phyloP scores from a whole-genome alignment of 2,113 vertebrate genomes.

The Pipra filicauda region DNA sequence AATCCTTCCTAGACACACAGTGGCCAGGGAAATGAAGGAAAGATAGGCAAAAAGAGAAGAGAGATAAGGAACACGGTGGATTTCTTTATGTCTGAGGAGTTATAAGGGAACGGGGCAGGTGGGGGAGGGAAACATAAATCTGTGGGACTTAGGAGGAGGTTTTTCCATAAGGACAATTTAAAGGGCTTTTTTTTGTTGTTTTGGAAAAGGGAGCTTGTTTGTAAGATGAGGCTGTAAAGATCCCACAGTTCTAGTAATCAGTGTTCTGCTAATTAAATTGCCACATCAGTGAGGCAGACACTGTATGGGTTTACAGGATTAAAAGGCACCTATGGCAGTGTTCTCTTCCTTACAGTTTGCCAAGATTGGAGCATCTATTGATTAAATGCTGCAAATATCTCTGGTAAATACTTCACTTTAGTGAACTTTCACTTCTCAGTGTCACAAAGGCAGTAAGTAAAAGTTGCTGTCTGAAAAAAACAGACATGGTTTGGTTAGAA shows the following conservation, averaged over 20 bases:
- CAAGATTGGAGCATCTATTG: neutral
- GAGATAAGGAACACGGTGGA: neutral
- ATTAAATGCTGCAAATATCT: neutral
- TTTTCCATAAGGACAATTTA: neutral
- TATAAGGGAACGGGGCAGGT: neutral
- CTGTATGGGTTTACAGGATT: neutral
- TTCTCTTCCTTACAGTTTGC: neutral
- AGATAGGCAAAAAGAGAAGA: neutral
- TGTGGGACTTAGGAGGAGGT: neutral
- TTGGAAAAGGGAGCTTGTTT: neutral
- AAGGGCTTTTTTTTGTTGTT: neutral
- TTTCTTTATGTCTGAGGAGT: neutral
- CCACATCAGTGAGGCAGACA: neutral
- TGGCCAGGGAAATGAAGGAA: neutral
- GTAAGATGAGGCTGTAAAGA: neutral
- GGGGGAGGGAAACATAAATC: neutral
- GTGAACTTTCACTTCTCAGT: neutral
- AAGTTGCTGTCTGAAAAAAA: neutral
- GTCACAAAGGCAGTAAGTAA: neutral
- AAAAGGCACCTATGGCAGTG: neutral
- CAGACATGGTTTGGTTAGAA: neutral
- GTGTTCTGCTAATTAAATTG: conserved; percentile 19
- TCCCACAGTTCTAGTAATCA: conserved; percentile 1
- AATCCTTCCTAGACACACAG: neutral
- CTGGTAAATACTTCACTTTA: neutral